Conservation (phyloP, 2,888 invertebrate species). For the Brachynemurus nebulosus region DNA sequence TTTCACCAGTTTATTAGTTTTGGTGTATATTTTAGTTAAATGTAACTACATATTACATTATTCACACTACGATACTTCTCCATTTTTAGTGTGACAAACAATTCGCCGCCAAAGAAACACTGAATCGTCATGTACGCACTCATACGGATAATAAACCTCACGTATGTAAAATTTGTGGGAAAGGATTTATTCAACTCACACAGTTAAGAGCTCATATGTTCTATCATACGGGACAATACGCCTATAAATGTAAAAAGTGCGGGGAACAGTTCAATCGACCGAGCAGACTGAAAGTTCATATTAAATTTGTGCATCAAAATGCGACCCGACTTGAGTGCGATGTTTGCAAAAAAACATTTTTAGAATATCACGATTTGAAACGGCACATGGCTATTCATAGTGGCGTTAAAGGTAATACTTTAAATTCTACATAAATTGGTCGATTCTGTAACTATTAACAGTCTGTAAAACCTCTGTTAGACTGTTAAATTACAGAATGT, state of each 20-base stretch:
- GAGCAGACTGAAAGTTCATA: conserved; percentile 38
- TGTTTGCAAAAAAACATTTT: conserved; percentile 42
- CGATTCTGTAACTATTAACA: too few relatives aligned
- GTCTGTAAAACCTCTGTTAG: too few relatives aligned
- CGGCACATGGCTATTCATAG: conserved; percentile 43
- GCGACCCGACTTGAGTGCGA: conserved; percentile 42
- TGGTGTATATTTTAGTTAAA: too few relatives aligned
- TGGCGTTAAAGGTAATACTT: conserved; percentile 42
- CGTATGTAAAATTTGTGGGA: conserved; percentile 51
- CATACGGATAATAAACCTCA: conserved; percentile 45
- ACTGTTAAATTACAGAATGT: too few relatives aligned
- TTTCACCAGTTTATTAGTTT: too few relatives aligned
- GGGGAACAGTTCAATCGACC: conserved; percentile 33
- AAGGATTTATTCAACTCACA: conserved; percentile 71
- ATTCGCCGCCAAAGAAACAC: conserved; percentile 71
- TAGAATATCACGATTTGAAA: conserved; percentile 45
- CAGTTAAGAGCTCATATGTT: conserved; percentile 67
- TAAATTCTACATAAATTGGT: too few relatives aligned
- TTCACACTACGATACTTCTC: too few relatives aligned
- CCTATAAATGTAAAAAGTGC: conserved; percentile 47
- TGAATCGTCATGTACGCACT: conserved; percentile 31
- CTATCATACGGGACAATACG: conserved; percentile 56
- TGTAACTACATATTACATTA: too few relatives aligned
- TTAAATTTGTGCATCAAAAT: conserved; percentile 48
- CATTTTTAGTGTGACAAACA: conserved; percentile 52